These are phyloP conservation scores for Cylindroiulus punctatus DNA, from an alignment of 2,888 invertebrate genomes.

Conservation along the genomic window DNA sequence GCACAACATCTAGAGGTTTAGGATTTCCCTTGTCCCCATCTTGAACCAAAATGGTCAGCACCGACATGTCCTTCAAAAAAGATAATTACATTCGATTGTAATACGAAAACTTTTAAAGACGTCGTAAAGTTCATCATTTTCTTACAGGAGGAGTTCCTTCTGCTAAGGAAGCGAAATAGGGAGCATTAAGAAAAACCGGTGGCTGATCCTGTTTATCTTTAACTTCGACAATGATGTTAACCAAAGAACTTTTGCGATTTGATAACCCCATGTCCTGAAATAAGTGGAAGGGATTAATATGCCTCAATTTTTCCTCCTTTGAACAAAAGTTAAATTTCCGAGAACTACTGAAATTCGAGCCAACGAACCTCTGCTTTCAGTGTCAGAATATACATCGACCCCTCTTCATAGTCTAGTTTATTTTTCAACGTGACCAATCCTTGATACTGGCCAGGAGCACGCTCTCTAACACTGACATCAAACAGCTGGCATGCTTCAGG, in stretches of 20 bases:
- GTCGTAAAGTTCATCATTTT: neutral
- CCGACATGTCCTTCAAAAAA: conserved; percentile 71
- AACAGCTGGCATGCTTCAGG: conserved; percentile 58
- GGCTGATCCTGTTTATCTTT: conserved; percentile 85
- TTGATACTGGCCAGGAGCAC: conserved; percentile 74
- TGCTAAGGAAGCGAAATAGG: conserved; percentile 79
- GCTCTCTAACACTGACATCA: conserved; percentile 11
- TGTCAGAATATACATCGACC: conserved; percentile 64
- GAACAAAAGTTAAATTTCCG: neutral
- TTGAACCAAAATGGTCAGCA: conserved; percentile 78
- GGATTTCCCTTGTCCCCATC: conserved; percentile 82
- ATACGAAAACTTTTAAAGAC: no score
- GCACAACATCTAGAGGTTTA: conserved; percentile 59
- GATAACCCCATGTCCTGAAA: conserved; percentile 69
- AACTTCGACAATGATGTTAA: conserved; percentile 79
- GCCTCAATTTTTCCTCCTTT: neutral
- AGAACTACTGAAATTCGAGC: conserved; percentile 55
- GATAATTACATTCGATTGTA: no score
- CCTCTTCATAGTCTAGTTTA: conserved; percentile 79
- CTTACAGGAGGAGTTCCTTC: conserved; percentile 77
- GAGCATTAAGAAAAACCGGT: conserved; percentile 81
- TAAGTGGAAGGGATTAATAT: conserved; percentile 60
- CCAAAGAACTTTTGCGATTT: conserved; percentile 72
- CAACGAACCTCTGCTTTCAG: conserved; percentile 63
- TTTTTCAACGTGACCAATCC: conserved; percentile 75